A percentile compares a stretch with the other conserved stretches of the same genome.
These are phyloP conservation scores for Anolis carolinensis DNA, from an alignment of 2,113 vertebrate species.

Conservation along the genomic window DNA sequence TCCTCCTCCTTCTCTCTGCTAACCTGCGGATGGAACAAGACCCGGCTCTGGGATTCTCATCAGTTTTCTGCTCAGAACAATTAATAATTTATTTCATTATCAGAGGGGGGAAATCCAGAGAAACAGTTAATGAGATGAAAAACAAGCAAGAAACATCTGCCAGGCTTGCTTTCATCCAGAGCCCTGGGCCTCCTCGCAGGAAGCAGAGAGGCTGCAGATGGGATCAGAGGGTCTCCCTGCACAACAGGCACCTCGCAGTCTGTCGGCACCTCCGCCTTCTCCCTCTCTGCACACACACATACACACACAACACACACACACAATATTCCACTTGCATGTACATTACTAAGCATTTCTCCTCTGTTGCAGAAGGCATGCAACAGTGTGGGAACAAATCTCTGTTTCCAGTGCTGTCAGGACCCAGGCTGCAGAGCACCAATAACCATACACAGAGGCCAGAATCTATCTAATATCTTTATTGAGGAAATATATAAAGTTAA, in stretches of 20 bases:
- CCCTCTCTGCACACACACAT: not conserved
- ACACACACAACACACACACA: not conserved
- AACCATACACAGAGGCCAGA: no score
- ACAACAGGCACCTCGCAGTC: not conserved
- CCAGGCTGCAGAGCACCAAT: no score
- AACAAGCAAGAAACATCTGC: constrained; percentile 73
- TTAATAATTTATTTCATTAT: constrained; percentile 75
- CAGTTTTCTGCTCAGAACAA: constrained; percentile 64
- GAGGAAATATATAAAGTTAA: no score
- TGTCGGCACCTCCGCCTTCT: not conserved
- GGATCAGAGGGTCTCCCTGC: constrained; percentile 23
- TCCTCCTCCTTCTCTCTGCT: not conserved
- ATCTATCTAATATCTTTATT: no score
- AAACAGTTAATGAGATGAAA: constrained; percentile 70
- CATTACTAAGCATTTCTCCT: not conserved
- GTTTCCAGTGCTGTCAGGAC: no score
- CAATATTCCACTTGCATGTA: not conserved
- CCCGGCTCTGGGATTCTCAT: constrained; percentile 9
- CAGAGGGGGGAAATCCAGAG: constrained; percentile 37
- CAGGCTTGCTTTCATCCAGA: constrained; percentile 69
- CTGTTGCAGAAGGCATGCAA: not conserved
- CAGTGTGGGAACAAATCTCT: no score
- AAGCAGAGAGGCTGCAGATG: constrained; percentile 33
- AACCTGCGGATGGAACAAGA: not conserved
- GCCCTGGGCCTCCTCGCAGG: constrained; percentile 51